Conservation (phyloP, 2,113 vertebrate genomes). For the Pelodiscus sinensis region DNA sequence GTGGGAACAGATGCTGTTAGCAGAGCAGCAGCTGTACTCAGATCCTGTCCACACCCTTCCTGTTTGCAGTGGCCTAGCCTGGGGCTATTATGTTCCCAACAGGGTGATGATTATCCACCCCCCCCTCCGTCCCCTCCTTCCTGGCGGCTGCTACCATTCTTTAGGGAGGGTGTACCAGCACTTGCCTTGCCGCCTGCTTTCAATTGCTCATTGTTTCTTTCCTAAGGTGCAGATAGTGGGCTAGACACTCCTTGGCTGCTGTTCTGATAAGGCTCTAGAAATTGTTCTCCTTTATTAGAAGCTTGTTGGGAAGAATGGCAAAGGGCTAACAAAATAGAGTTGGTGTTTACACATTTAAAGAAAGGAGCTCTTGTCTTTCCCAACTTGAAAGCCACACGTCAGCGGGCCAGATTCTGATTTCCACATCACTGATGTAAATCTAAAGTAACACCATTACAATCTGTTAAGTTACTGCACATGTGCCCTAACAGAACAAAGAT, state of each 20-base stretch:
- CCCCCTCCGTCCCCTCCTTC: constrained; percentile 61
- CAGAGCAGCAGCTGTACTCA: constrained; percentile 80
- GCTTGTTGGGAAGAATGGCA: constrained; percentile 57
- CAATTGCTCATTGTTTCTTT: constrained; percentile 76
- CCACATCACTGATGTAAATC: not conserved
- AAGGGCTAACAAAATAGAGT: constrained; percentile 56
- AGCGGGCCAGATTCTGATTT: not conserved
- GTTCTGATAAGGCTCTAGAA: constrained; percentile 79
- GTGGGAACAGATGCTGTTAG: constrained; percentile 83
- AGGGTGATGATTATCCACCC: constrained; percentile 67
- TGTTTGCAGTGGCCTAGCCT: constrained; percentile 81
- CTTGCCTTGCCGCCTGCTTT: constrained; percentile 67
- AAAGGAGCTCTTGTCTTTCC: not conserved
- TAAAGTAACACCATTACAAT: not conserved
- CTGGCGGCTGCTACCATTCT: constrained; percentile 60
- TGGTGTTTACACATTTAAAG: constrained; percentile 19
- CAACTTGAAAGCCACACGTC: constrained; percentile 1
- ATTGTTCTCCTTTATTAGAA: constrained; percentile 74
- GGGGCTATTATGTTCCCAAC: constrained; percentile 81
- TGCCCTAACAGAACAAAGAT: not conserved
- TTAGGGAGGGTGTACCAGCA: constrained; percentile 26
- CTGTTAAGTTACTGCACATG: not conserved
- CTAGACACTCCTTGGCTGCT: constrained; percentile 78
- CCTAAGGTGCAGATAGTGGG: constrained; percentile 75
- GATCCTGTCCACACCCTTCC: constrained; percentile 91